Evolutionary conservation across 2,888 invertebrate species (phyloP).

Genomic region (Watsonalla cultraria): DNA sequence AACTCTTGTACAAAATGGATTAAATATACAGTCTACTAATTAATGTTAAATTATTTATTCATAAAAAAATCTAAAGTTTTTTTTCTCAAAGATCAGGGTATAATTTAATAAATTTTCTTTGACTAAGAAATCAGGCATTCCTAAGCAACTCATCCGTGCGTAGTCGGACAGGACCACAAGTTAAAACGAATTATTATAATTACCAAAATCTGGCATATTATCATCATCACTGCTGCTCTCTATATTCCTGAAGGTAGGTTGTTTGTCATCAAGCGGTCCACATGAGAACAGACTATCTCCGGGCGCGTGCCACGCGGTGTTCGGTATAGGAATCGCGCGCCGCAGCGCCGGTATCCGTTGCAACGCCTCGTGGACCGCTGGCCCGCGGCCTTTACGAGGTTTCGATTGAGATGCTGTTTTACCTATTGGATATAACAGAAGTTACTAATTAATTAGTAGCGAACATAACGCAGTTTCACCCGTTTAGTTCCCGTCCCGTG

Average conservation of each 20-base stretch:
- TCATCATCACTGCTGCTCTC: slow-evolving; percentile 71
- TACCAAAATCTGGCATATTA: slow-evolving; percentile 66
- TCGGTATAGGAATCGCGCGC: slow-evolving; percentile 49
- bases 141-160: too few species aligned
- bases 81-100: too few species aligned
- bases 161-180: too few species aligned
- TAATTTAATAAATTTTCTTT: too few species aligned
- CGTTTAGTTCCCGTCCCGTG: too few species aligned
- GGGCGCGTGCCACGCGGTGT: slow-evolving; percentile 70
- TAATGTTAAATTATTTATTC: too few species aligned
- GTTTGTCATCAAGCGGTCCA: slow-evolving; percentile 54
- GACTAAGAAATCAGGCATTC: too few species aligned
- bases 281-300: slow-evolving; percentile 67
- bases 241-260: slow-evolving; percentile 42
- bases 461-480: too few species aligned
- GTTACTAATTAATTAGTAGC: slow-evolving; percentile 1
- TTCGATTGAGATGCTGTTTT: slow-evolving; percentile 46
- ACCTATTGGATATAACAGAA: slow-evolving; percentile 18
- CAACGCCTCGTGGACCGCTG: slow-evolving; percentile 76
- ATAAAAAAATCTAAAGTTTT: too few species aligned
- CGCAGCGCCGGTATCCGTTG: slow-evolving; percentile 75
- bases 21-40: too few species aligned
- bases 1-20: too few species aligned
- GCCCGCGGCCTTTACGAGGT: slow-evolving; percentile 62
- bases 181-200: slow-evolving; percentile 9